These are phyloP conservation scores for Ditylenchus weischeri DNA, from an alignment of 2,888 invertebrate species.

Conservation along the genomic window DNA sequence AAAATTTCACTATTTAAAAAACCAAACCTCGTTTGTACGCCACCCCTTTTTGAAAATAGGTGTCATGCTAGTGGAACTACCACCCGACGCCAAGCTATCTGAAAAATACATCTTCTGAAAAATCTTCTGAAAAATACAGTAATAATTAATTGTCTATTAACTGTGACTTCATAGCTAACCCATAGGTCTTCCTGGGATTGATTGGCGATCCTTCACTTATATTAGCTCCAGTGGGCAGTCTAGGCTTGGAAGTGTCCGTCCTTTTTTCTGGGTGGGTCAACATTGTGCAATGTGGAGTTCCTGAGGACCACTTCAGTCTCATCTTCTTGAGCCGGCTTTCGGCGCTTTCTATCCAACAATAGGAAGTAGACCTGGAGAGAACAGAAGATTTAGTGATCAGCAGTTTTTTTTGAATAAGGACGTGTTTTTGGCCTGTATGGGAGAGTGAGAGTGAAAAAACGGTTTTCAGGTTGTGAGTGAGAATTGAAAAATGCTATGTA, in stretches of 20 bases:
- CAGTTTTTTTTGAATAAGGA: too few species aligned
- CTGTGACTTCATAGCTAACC: slow-evolving; percentile 7
- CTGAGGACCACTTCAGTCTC: slow-evolving; percentile 72
- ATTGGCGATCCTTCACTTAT: slow-evolving; percentile 95
- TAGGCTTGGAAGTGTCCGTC: slow-evolving; percentile 86
- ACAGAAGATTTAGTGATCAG: too few species aligned
- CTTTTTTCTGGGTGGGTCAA: slow-evolving; percentile 83
- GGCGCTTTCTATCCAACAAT: slow-evolving; percentile 86
- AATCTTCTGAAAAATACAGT: slow-evolving; percentile 18
- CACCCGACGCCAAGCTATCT: slow-evolving; percentile 30
- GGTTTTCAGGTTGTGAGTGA: too few species aligned
- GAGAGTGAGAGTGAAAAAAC: too few species aligned
- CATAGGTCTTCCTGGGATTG: slow-evolving; percentile 85
- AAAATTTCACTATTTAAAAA: too few species aligned
- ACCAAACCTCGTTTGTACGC: too few species aligned
- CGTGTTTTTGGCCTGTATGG: too few species aligned
- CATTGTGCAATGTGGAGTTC: slow-evolving; percentile 38
- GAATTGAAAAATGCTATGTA: too few species aligned
- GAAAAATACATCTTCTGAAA: slow-evolving; percentile 23
- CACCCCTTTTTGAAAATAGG: too few species aligned
- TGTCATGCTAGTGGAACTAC: slow-evolving; percentile 4
- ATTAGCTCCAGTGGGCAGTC: slow-evolving; percentile 73
- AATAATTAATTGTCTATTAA: slow-evolving; percentile 15
- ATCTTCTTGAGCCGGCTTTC: slow-evolving; percentile 91
- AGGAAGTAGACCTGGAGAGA: slow-evolving; percentile 73